Conservation (phyloP, 2,888 invertebrate genomes). For the Helobdella robusta region DNA sequence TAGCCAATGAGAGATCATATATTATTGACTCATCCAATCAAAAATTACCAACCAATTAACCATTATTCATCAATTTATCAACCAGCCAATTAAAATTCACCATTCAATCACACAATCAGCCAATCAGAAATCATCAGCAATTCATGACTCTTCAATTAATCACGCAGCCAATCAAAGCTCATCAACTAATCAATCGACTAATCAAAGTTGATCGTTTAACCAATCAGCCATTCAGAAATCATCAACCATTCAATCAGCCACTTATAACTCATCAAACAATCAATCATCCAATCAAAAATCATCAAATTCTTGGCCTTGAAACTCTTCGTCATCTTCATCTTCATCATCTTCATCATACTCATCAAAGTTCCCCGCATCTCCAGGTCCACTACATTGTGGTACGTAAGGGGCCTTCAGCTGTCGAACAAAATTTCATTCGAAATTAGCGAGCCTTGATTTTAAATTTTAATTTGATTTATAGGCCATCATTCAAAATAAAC, state of each 20-base stretch:
- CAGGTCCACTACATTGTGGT: conserved; percentile 22
- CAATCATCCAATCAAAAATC: conserved; percentile 15
- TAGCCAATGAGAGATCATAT: background rate
- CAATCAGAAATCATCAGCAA: no score
- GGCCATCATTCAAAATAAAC: background rate
- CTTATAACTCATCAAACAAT: background rate
- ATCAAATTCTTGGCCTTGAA: conserved; percentile 22
- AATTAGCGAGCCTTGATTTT: background rate
- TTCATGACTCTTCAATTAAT: no score
- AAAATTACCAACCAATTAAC: conserved; percentile 2
- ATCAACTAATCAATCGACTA: conserved; percentile 2
- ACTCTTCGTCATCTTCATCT: conserved; percentile 21
- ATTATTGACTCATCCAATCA: no score
- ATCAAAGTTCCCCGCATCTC: conserved; percentile 29
- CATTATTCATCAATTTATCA: background rate
- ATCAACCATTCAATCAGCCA: background rate
- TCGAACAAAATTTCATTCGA: background rate
- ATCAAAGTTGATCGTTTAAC: background rate
- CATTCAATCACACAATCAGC: background rate
- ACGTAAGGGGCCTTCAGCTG: conserved; percentile 22
- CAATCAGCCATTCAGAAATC: conserved; percentile 1
- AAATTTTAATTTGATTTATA: background rate
- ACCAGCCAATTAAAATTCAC: background rate
- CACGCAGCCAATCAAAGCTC: background rate
- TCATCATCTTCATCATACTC: conserved; percentile 27